These are phyloP conservation scores for Microcebus lehilahytsara DNA, from an alignment of 2,113 vertebrate genomes.

Conservation along the genomic window DNA sequence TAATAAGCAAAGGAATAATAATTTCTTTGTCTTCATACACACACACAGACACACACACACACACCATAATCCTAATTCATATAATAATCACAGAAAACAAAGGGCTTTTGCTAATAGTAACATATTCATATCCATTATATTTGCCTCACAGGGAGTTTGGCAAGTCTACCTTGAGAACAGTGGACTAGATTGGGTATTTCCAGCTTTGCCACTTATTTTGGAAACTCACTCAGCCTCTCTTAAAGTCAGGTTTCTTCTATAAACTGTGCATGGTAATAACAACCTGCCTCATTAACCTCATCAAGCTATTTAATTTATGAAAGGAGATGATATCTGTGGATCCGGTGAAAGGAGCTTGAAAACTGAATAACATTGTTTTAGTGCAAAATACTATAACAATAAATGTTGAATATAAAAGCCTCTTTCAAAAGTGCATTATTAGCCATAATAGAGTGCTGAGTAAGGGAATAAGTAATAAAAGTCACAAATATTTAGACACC, in stretches of 20 bases:
- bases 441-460: neutral
- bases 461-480: neutral
- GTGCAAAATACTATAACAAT: neutral
- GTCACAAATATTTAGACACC: neutral
- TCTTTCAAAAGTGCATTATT: neutral
- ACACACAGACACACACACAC: neutral
- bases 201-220: neutral
- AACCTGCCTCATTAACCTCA: neutral
- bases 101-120: neutral
- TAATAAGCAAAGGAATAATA: constrained; percentile 24
- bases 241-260: neutral
- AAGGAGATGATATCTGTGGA: neutral
- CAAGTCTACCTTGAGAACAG: constrained; percentile 3
- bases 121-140: neutral
- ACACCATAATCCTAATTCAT: neutral
- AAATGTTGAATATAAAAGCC: neutral
- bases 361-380: neutral
- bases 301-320: neutral
- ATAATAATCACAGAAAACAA: neutral
- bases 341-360: neutral
- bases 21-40: neutral
- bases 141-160: neutral
- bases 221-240: neutral
- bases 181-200: neutral
- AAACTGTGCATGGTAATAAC: neutral